phyloP scores from a whole-genome alignment of 2,797 vertebrate genomes.

The Trematomus bernacchii region DNA sequence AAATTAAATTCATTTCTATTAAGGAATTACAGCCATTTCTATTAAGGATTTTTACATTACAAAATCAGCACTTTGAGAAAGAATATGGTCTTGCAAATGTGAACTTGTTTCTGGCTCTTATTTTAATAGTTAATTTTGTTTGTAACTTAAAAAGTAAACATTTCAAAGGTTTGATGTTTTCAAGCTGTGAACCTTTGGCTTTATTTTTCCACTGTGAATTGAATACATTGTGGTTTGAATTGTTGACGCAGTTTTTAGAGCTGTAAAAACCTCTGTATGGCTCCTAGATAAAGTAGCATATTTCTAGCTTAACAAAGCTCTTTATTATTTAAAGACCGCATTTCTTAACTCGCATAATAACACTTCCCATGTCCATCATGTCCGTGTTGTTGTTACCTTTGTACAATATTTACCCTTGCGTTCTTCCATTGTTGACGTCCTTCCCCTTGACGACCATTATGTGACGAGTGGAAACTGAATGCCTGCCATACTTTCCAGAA shows the following conservation, averaged over 20 bases:
- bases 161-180: neutral
- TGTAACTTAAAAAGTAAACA: neutral
- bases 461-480: constrained; percentile 33
- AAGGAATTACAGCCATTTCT: neutral
- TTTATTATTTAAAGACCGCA: neutral
- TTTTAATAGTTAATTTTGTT: neutral
- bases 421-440: constrained; percentile 3
- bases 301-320: neutral
- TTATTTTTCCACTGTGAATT: neutral
- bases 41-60: neutral
- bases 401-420: neutral
- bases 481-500: constrained; percentile 34
- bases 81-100: neutral
- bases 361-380: neutral
- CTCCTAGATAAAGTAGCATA: neutral
- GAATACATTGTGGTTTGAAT: neutral
- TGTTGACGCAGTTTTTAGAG: neutral
- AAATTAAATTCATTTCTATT: neutral
- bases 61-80: neutral
- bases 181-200: neutral
- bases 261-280: neutral
- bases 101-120: neutral
- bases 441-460: constrained; percentile 24
- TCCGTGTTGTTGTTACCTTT: neutral
- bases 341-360: neutral